Conservation (phyloP, 2,797 vertebrate species). For the Ispidina lecontei region DNA sequence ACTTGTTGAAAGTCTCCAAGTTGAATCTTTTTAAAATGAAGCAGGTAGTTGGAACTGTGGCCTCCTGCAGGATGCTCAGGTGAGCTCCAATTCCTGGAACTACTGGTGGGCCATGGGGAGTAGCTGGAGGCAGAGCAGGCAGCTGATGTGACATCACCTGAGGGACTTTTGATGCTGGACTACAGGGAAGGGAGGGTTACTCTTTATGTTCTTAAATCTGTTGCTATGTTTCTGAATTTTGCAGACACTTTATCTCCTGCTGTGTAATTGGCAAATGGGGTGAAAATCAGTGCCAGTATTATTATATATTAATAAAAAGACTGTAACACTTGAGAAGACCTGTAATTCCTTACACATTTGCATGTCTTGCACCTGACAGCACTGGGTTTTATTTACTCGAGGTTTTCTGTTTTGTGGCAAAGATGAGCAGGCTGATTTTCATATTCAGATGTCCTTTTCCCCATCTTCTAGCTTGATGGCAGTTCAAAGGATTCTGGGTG, state of each 20-base stretch:
- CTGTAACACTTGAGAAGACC: background rate
- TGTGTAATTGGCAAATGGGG: background rate
- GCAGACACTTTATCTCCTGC: background rate
- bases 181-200: background rate
- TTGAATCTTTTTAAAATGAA: background rate
- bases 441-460: background rate
- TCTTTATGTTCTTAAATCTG: background rate
- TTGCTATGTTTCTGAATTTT: background rate
- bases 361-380: background rate
- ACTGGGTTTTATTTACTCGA: background rate
- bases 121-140: background rate
- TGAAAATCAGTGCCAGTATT: background rate
- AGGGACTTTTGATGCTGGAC: background rate
- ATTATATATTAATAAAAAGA: background rate
- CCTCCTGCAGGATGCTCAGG: background rate
- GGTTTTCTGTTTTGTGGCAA: background rate
- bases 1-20: background rate
- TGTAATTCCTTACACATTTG: background rate
- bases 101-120: accelerated
- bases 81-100: background rate
- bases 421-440: background rate
- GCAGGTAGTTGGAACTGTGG: background rate
- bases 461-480: background rate
- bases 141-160: background rate
- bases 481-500: background rate